phyloP scores from a whole-genome alignment of 2,797 vertebrate genomes.

The Malacoraja senta region DNA sequence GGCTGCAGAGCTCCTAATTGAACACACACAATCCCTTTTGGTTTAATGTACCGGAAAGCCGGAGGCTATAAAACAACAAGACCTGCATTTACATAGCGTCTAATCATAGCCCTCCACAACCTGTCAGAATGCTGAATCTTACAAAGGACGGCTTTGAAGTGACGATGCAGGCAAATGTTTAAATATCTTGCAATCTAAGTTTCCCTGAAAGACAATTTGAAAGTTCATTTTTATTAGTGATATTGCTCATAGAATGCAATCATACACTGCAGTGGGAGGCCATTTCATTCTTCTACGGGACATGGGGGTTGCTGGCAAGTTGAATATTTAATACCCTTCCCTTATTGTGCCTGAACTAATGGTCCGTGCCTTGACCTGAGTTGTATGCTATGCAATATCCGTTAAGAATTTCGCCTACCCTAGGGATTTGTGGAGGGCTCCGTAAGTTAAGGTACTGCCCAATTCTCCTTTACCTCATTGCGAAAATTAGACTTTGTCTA shows the following conservation, averaged over 20 bases:
- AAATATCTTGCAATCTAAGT: background rate
- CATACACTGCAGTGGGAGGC: background rate
- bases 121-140: background rate
- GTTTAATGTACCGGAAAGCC: constrained; percentile 4
- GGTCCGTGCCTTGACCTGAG: too few species aligned
- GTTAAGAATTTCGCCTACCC: too few species aligned
- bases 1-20: background rate
- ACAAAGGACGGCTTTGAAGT: background rate
- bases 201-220: background rate
- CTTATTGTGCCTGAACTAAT: too few species aligned
- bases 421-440: too few species aligned
- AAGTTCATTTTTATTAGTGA: background rate
- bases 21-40: background rate
- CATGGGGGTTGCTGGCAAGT: too few species aligned
- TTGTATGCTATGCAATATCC: too few species aligned
- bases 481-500: too few species aligned
- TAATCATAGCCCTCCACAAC: background rate
- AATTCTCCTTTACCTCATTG: too few species aligned
- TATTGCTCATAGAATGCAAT: background rate
- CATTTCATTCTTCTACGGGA: background rate
- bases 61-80: constrained; percentile 8
- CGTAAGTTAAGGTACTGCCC: too few species aligned
- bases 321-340: too few species aligned
- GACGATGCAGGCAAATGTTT: background rate
- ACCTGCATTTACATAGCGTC: background rate